Evolutionary conservation across 2,113 vertebrate genomes (phyloP).

Genomic region (Siphamia tubifer): DNA sequence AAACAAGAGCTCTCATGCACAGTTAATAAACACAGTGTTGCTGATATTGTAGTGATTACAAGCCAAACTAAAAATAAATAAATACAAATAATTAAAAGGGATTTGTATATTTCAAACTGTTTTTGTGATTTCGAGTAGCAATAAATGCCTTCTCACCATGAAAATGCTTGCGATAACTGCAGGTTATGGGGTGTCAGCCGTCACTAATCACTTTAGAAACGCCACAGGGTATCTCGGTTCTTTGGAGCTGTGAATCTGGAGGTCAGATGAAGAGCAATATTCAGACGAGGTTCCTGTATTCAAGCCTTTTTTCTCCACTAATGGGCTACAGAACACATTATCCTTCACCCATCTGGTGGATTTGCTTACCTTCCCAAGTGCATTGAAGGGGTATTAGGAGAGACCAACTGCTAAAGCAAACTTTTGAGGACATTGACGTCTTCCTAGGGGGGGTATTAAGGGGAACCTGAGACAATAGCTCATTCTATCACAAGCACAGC

Average conservation of each 20-base stretch:
- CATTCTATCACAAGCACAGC: slow-evolving; percentile 31
- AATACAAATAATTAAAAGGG: background rate
- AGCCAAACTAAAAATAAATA: background rate
- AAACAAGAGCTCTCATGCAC: no score
- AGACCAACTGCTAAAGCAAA: slow-evolving; percentile 42
- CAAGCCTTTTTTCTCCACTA: slow-evolving; percentile 53
- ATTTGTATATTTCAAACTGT: background rate
- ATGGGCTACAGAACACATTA: slow-evolving; percentile 60
- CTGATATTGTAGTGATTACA: background rate
- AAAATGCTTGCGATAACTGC: slow-evolving; percentile 4
- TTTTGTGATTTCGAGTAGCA: background rate
- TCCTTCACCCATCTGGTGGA: slow-evolving; percentile 55
- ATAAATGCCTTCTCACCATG: background rate
- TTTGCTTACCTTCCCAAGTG: slow-evolving; percentile 48
- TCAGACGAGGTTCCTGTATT: slow-evolving; percentile 36
- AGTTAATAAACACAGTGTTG: background rate
- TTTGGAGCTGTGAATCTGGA: slow-evolving; percentile 37
- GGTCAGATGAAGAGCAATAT: slow-evolving; percentile 64
- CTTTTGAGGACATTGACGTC: slow-evolving; percentile 55
- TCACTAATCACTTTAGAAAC: slow-evolving; percentile 54
- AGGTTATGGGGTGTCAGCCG: slow-evolving; percentile 25
- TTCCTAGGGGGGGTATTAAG: slow-evolving; percentile 37
- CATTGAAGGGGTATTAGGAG: slow-evolving; percentile 28
- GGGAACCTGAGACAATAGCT: slow-evolving; percentile 48
- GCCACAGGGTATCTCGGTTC: slow-evolving; percentile 35